phyloP scores from a whole-genome alignment of 1,140 invertebrate genomes.

The Aphelenchoides fujianensis region DNA sequence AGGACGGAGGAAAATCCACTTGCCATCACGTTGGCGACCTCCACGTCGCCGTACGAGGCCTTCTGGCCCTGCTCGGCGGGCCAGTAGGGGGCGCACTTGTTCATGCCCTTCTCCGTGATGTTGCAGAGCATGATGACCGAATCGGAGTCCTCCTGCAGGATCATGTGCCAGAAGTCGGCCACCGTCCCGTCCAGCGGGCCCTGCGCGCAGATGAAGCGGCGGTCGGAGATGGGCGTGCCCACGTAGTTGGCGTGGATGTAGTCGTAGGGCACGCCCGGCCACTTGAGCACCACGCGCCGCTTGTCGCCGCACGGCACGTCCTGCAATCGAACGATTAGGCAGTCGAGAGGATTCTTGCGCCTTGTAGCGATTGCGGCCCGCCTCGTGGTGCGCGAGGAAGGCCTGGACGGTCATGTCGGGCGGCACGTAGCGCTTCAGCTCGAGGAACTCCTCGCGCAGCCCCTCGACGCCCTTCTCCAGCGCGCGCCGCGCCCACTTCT shows the following conservation, averaged over 20 bases:
- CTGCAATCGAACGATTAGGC: too few species aligned
- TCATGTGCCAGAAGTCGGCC: slow-evolving; percentile 47
- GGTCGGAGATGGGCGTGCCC: slow-evolving; percentile 31
- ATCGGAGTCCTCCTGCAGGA: slow-evolving; percentile 40
- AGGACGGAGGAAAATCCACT: too few species aligned
- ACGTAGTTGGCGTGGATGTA: slow-evolving; percentile 42
- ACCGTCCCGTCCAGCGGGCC: slow-evolving; percentile 39
- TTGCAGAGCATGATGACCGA: slow-evolving; percentile 46
- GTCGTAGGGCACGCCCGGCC: background rate
- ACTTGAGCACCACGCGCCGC: background rate
- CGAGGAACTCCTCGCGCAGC: slow-evolving; percentile 35
- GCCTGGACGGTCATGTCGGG: too few species aligned
- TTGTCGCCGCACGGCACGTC: slow-evolving; percentile 35
- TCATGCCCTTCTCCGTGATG: slow-evolving; percentile 35
- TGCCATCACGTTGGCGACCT: slow-evolving; percentile 20
- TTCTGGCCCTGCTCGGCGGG: slow-evolving; percentile 30
- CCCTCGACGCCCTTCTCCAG: slow-evolving; percentile 38
- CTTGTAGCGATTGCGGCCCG: slow-evolving; percentile 38
- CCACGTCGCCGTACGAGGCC: slow-evolving; percentile 14
- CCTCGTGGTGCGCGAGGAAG: slow-evolving; percentile 28
- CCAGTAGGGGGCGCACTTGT: slow-evolving; percentile 43
- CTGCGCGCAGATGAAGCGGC: slow-evolving; percentile 45
- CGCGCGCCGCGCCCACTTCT: slow-evolving; percentile 33
- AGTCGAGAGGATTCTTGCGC: too few species aligned
- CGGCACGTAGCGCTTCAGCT: slow-evolving; percentile 27